Evolutionary conservation across 2,113 vertebrate species (phyloP).

Genomic region (Oryzias javanicus): DNA sequence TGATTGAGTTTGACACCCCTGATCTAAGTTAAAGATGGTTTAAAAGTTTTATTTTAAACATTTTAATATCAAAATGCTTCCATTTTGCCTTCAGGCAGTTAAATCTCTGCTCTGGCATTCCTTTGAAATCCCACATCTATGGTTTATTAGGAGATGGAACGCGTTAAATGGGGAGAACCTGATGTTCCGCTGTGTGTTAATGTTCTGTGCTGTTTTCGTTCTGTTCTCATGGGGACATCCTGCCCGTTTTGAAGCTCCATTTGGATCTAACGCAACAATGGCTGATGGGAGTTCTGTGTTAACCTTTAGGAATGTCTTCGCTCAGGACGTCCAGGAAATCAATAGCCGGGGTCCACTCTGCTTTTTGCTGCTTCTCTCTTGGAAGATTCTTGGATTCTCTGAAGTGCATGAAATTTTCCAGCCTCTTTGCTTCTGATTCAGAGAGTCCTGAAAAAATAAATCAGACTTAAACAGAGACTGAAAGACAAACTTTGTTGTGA

Average conservation of each 20-base stretch:
- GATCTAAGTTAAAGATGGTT: too few relatives aligned
- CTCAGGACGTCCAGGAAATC: constrained; percentile 90
- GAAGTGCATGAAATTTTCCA: constrained; percentile 89
- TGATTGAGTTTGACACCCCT: too few relatives aligned
- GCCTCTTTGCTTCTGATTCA: constrained; percentile 80
- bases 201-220: neutral
- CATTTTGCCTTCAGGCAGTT: constrained; percentile 1
- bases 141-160: constrained; percentile 8
- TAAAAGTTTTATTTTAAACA: neutral
- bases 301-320: constrained; percentile 89
- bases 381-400: constrained; percentile 76
- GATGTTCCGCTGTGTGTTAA: neutral
- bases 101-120: neutral
- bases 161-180: neutral
- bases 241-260: neutral
- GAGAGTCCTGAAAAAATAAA: constrained; percentile 80
- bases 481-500: too few relatives aligned
- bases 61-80: constrained; percentile 9
- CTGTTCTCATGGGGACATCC: constrained; percentile 1
- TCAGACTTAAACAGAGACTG: neutral
- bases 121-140: neutral
- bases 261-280: neutral
- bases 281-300: constrained; percentile 12
- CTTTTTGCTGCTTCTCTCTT: constrained; percentile 79
- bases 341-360: constrained; percentile 83